Base-by-base conservation (phyloP, 2,797 vertebrate species). In the Macrochelys suwanniensis region DNA sequence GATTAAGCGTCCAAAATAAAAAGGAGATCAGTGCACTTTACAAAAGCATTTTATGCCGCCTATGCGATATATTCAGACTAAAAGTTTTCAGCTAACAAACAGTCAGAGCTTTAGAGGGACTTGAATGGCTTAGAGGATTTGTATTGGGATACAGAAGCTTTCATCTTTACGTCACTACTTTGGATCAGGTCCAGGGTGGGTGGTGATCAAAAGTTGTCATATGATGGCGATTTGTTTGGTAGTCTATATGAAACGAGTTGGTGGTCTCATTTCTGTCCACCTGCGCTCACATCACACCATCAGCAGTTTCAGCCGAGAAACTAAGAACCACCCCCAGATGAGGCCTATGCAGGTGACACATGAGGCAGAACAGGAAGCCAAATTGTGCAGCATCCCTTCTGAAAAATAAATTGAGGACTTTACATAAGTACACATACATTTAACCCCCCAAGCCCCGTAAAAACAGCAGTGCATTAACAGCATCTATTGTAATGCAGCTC, bases 101-200 rank as follows among this genome's bases (percentile, higher is more conserved):
- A 95, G 93, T 83, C 96, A 94, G 86, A 92, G 93, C 95, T 97
- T 97, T 97, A 96, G 83, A 95, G 81, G 91, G 96, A 93, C 94
- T 97, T 94, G 82, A 71, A 81, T 96, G 95, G 95, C 97, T 97
- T 96, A 97, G 95, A 89, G 97, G 94, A 96, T 82, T 96, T 96
- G 94, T 98, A 97, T 96, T 88, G 96, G 91, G 94, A 97, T 97
- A 91, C 89, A 96, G 96, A 96, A 94, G 96, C 97, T 97, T 98
- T 97, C 95, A 93, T 89, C 94, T 96, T 85, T 94, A 96, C 95
- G 87, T 97, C 96, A 97, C 85, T 96, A 96, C 71, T 96, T 97
- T 95, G 94, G 80, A 87, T 84, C 68, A 89, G 8, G 0, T 88
- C 94, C 96, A 96, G 89, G 94, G 50, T 26, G 54, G 68, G 80